Base-by-base conservation (phyloP, 1,140 invertebrate species). In the Drosophila azteca region DNA sequence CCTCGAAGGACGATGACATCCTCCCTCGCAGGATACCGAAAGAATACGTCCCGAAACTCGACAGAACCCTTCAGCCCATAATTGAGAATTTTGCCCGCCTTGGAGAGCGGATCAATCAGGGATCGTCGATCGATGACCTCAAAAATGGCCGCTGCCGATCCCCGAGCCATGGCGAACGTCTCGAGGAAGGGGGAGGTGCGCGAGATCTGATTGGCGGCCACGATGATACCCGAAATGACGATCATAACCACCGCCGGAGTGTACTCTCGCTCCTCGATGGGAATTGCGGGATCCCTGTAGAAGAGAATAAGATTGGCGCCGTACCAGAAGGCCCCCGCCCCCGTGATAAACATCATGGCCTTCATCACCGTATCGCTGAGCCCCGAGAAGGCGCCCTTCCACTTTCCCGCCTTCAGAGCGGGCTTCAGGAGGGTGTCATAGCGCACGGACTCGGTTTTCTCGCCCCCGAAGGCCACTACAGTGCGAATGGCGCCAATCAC, bases 251-350 rank as follows among this genome's bases (percentile, higher is more conserved):
- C 94, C 1, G 95, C 95, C 0, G 95, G 94, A 0, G 95, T 95
- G 66, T 95, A 95, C 8, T 94, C 92, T 11, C 94, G 93, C 11
- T 83, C 75, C 0, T 93, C 62, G 2, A 58, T 49, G 6, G 69
- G 49, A 5, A 90, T 59, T n/a, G 69, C 69, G 26, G 69, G 77
- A 26, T 72, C 48, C 2, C 90, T 80, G 63, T 91, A 85, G 20
- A 94, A 93, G 54, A 95, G 81, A 44, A 97, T 95, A 20, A 97
- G 92, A 46, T 94, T 93, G 0, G 96, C 95, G 0, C 96, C 97
- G 90, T 97, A 97, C 96, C 96, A 98, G 90, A 97, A 97, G 0
- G 96, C 94, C 0, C 97, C 89, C 0, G 96, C 94, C 79, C 97
- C 97, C 8, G 94, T 95, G n/a, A 94, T 92, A 79, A 96, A 98